Base-by-base conservation (phyloP, 92 coral and sea anemone genomes). In the Paramuricea clavata region DNA sequence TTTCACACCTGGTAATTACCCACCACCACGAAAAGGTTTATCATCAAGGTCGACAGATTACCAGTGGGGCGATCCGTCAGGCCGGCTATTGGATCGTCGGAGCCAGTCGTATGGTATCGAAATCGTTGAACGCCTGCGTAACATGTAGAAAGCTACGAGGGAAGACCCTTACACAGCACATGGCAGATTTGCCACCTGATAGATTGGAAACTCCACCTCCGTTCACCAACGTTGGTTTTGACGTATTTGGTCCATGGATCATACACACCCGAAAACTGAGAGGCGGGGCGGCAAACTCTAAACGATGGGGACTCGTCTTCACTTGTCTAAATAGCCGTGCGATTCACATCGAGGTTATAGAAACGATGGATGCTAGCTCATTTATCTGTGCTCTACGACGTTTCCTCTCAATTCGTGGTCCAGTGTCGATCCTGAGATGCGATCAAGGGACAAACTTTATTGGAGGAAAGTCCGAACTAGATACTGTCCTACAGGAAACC, bases 221-320 rank as follows among this genome's bases (percentile, higher is more conserved):
- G 27, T 73, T 84, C 41, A 84, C 72, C 13, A 50, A 84, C 19
- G 71, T 70, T 11, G 86, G 75, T 1, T 22, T 65, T n/a, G 88
- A 72, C 32, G 82, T 72, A 5, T 85, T 85, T 21, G 74, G 88
- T 32, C 83, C 83, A 54, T 85, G 85, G 70, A 56, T 49, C 16
- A 39, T 80, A 21, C 17, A 30, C 41, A 60, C 74, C 9, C 44
- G 85, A 22, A 78, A 56, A 31, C 28, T 41, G 74, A 59, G 83
- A 68, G 84, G 83, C 22, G 91, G 91, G 57, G 91, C 69, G 19
- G 91, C 74, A 25, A 73, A 87, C 35, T 64, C 91, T 17, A 88
- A 88, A 81, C 88, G 85, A 57, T 88, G 88, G 83, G 91, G 88
- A 23, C 83, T 82, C 5, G 88, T 88, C 69, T 88, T 88, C 59